A percentile compares a stretch with the other conserved stretches of the same genome.
Evolutionary conservation across 1,140 invertebrate genomes (phyloP).

Genomic region (Bombyx mori): DNA sequence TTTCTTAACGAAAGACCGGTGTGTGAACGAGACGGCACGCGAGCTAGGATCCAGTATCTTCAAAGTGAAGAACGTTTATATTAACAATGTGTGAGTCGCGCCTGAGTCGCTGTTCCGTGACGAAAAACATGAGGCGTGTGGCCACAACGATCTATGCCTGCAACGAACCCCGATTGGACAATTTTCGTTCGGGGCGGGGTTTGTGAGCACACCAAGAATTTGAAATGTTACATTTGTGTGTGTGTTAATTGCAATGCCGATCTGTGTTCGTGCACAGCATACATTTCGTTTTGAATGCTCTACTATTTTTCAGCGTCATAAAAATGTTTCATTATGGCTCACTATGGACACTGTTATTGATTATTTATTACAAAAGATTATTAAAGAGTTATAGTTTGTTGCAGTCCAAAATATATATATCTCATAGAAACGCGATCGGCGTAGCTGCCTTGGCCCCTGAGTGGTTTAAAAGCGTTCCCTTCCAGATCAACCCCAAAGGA

Average conservation of each 20-base stretch:
- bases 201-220: slow-evolving; percentile 52
- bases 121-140: slow-evolving; percentile 66
- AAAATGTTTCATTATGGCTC: slow-evolving; percentile 4
- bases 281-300: slow-evolving; percentile 40
- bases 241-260: slow-evolving; percentile 64
- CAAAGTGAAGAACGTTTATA: slow-evolving; percentile 49
- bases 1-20: slow-evolving; percentile 13
- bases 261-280: slow-evolving; percentile 51
- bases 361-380: too few species aligned
- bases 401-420: too few species aligned
- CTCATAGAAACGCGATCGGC: too few species aligned
- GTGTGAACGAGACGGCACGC: slow-evolving; percentile 47
- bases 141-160: slow-evolving; percentile 61
- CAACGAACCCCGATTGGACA: slow-evolving; percentile 49
- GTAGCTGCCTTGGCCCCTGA: too few species aligned
- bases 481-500: too few species aligned
- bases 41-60: slow-evolving; percentile 54
- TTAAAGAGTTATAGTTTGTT: too few species aligned
- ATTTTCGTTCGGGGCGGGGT: slow-evolving; percentile 61
- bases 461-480: too few species aligned
- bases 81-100: slow-evolving; percentile 69
- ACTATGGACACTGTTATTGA: too few species aligned
- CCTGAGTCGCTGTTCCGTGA: slow-evolving; percentile 65
- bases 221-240: slow-evolving; percentile 40
- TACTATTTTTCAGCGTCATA: slow-evolving; percentile 51